Base-by-base conservation (phyloP, 2,888 invertebrate species). In the Therioaphis trifolii region DNA sequence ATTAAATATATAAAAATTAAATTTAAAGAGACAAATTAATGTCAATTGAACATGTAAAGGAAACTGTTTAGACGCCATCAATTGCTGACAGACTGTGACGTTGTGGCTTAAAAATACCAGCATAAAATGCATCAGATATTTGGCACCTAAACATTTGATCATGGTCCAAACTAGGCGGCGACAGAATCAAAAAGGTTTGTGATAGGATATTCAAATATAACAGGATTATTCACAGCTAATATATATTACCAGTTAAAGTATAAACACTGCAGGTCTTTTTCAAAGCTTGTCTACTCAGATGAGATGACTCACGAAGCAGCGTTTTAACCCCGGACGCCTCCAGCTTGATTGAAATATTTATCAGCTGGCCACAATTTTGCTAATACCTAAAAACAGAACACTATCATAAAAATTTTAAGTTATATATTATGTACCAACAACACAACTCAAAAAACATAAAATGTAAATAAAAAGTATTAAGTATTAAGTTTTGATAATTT, bases 41-140 rank as follows among this genome's bases (percentile, higher is more conserved):
- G 49, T 61, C 0, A 40, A 61, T 49, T 61, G 12, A 82, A 72
- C 35, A 66, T 55, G 29, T 74, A 72, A 74, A 72, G 74, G 29
- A 63, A 82, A 82, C 63, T 63, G 74, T 74, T 74, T 82, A 74
- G 40, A 74, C 21, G 24, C 61, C 21, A 35, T 82, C 63, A 74
- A 82, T 82, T 14, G 46, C 63, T 63, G 82, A 74, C 72, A 82
- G 58, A 82, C 71, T 72, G 63, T 82, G 82, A 82, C 82, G 82
- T 74, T 52, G 74, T 74, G 74, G 43, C 72, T 82, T 82, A 82
- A 74, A 82, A 82, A 82, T 82, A 82, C 82, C 82, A 74, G 74
- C 74, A 82, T 21, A 29, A 82, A 82, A 82, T 82, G 74, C 49
- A 82, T 63, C 35, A 82, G 74, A 72, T 82, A 74, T 52, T 82